Conservation (phyloP, 1,140 invertebrate species). For the Drosophila sp. region DNA sequence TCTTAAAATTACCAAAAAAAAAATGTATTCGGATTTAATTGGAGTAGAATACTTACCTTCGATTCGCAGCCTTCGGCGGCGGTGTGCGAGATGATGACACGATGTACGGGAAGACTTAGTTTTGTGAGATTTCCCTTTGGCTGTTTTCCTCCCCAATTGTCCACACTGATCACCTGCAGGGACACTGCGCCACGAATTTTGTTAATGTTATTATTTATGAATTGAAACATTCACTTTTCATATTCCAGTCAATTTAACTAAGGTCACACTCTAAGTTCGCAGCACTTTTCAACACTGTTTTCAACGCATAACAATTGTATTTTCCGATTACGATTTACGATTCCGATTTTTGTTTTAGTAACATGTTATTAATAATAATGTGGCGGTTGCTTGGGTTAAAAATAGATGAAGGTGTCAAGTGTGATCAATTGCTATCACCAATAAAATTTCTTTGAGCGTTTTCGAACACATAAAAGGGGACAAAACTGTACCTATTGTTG, state of each 20-base stretch:
- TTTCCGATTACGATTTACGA: neutral
- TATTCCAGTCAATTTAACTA: conserved; percentile 84
- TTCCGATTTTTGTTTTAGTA: conserved; percentile 1
- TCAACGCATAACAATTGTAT: conserved; percentile 9
- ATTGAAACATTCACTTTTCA: conserved; percentile 33
- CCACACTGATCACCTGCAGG: conserved; percentile 62
- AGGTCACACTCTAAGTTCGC: conserved; percentile 55
- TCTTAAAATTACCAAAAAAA: too few species aligned
- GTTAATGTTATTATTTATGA: conserved; percentile 14
- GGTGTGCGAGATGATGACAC: conserved; percentile 86
- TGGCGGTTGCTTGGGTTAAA: neutral
- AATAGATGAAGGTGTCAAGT: neutral
- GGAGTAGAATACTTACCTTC: conserved; percentile 74
- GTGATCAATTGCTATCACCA: conserved; percentile 35
- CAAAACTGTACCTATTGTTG: conserved; percentile 84
- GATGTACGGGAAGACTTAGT: conserved; percentile 84
- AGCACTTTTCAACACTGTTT: conserved; percentile 64
- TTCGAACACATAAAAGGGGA: conserved; percentile 52
- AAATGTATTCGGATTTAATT: too few species aligned
- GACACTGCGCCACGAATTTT: conserved; percentile 36
- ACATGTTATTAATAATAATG: conserved; percentile 12
- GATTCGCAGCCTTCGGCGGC: conserved; percentile 85
- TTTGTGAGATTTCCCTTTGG: conserved; percentile 74
- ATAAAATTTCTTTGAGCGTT: conserved; percentile 8
- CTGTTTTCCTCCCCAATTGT: conserved; percentile 87